These are phyloP conservation scores for Orestias chungarensis DNA, from an alignment of 2,797 vertebrate species.

Conservation along the genomic window DNA sequence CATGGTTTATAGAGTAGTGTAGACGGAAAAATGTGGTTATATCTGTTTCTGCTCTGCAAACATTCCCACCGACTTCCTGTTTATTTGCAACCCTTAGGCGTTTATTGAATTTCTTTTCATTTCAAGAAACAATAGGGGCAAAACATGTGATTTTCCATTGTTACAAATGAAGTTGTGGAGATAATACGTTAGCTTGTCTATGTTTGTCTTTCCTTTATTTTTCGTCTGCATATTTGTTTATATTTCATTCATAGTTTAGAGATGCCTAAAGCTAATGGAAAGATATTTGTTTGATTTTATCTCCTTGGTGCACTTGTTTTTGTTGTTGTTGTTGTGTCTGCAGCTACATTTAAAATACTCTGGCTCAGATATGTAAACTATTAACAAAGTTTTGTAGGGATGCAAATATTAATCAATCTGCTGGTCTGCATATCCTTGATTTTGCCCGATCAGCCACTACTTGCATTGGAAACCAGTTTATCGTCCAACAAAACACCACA, in stretches of 20 bases:
- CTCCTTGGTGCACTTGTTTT: neutral
- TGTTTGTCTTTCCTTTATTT: too few species aligned
- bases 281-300: neutral
- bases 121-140: neutral
- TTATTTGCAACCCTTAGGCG: slow-evolving; percentile 32
- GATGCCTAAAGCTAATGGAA: neutral
- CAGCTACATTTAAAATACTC: too few species aligned
- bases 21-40: slow-evolving; percentile 20
- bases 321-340: neutral
- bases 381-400: neutral
- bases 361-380: neutral
- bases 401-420: too few species aligned
- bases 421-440: too few species aligned
- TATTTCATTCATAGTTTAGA: neutral
- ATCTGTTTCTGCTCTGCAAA: slow-evolving; percentile 38
- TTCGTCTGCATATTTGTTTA: neutral
- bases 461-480: too few species aligned
- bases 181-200: too few species aligned
- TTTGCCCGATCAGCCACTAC: too few species aligned
- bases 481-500: too few species aligned
- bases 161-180: neutral
- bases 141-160: neutral
- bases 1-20: slow-evolving; percentile 45
- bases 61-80: slow-evolving; percentile 35
- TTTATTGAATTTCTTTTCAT: slow-evolving; percentile 21